Conservation (phyloP, 2,888 invertebrate species). For the Zele albiditarsus region DNA sequence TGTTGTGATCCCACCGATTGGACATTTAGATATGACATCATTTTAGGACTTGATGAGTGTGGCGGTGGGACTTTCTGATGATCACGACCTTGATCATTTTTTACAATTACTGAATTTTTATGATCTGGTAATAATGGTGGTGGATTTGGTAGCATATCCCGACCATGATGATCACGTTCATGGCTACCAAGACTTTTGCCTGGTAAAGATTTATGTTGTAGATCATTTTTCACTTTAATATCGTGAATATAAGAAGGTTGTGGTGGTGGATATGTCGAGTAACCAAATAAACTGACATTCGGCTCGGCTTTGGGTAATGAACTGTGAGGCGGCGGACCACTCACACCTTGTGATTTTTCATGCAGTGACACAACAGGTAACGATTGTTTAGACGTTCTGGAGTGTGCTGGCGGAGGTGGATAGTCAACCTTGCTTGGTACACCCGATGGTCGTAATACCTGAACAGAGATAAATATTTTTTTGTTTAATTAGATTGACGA, state of each 20-base stretch:
- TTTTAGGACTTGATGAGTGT: conserved; percentile 69
- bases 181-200: conserved; percentile 68
- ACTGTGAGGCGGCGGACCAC: conserved; percentile 58
- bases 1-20: conserved; percentile 56
- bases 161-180: conserved; percentile 69
- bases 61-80: conserved; percentile 73
- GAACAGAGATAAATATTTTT: conserved; percentile 12
- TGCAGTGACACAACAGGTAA: conserved; percentile 67
- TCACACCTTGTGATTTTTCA: conserved; percentile 58
- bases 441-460: conserved; percentile 69
- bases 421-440: conserved; percentile 70
- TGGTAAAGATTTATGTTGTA: conserved; percentile 65
- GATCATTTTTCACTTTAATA: conserved; percentile 78
- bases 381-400: conserved; percentile 68
- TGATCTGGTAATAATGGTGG: conserved; percentile 81
- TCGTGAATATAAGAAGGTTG: conserved; percentile 74
- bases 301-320: conserved; percentile 79
- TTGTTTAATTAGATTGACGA: too few species aligned
- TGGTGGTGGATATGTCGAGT: conserved; percentile 77
- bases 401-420: conserved; percentile 74
- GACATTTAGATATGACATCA: conserved; percentile 69
- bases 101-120: conserved; percentile 86
- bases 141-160: conserved; percentile 77
- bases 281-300: conserved; percentile 80
- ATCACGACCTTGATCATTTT: conserved; percentile 80